Evolutionary conservation across 2,113 vertebrate species (phyloP).

Genomic region (Diphyllodes magnificus): DNA sequence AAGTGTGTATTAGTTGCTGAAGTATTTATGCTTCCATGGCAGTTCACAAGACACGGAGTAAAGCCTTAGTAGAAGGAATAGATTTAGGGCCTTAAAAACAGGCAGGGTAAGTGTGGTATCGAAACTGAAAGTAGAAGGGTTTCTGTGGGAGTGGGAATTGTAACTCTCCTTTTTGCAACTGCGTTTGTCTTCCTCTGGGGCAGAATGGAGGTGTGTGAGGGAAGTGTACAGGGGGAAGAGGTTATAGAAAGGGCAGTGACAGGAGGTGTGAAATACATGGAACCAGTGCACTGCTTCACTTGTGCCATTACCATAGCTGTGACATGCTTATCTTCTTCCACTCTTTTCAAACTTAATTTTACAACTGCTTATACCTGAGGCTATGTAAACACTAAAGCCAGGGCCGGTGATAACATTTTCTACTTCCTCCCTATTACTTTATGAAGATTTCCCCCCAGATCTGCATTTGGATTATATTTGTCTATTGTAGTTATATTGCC

Average conservation of each 20-base stretch:
- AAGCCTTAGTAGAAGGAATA: not conserved
- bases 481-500: not conserved
- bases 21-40: not conserved
- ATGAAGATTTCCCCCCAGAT: not conserved
- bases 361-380: not conserved
- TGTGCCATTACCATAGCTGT: not conserved
- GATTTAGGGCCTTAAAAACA: not conserved
- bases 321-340: not conserved
- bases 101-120: not conserved
- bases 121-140: not conserved
- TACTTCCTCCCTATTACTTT: not conserved
- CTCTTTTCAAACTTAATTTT: not conserved
- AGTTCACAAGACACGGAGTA: not conserved
- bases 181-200: not conserved
- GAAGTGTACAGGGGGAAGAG: too few relatives aligned
- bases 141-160: not conserved
- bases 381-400: not conserved
- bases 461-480: not conserved
- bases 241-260: not conserved
- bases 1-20: not conserved
- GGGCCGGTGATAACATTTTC: not conserved
- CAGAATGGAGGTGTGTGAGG: not conserved
- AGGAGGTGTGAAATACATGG: not conserved
- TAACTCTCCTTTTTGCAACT: not conserved
- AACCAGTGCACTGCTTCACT: not conserved